These are phyloP conservation scores for Sparus aurata DNA, from an alignment of 2,797 vertebrate genomes.

Conservation along the genomic window DNA sequence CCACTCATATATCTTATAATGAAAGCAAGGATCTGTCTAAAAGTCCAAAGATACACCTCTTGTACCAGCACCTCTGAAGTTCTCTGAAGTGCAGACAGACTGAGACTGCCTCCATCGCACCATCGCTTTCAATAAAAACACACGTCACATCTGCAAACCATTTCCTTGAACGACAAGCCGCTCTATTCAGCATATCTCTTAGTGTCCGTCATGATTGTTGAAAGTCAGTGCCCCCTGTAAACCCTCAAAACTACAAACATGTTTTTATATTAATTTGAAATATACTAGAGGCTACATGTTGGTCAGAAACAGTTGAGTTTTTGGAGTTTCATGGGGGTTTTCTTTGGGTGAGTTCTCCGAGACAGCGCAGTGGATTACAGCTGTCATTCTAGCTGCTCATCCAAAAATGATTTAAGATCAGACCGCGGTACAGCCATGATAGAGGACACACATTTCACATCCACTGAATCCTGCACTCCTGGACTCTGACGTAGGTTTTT, in stretches of 20 bases:
- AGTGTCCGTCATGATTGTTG: too few relatives aligned
- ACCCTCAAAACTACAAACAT: too few relatives aligned
- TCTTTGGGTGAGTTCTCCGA: background rate
- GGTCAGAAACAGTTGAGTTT: background rate
- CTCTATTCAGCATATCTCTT: background rate
- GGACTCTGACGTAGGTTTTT: background rate
- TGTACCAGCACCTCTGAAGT: background rate
- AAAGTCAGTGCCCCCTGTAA: too few relatives aligned
- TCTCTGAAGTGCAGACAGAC: background rate
- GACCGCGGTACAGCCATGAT: background rate
- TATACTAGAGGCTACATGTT: too few relatives aligned
- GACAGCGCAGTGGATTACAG: background rate
- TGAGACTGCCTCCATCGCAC: background rate
- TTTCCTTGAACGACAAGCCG: background rate
- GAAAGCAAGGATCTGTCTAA: background rate
- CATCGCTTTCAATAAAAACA: background rate
- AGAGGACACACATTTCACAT: slow-evolving; percentile 4
- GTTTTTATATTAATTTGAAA: too few relatives aligned
- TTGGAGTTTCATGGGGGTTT: background rate
- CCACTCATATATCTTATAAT: background rate
- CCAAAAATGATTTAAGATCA: background rate
- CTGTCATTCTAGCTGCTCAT: background rate
- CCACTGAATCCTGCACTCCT: background rate
- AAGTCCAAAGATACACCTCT: background rate
- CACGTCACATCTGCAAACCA: background rate